Evolutionary conservation across 2,888 invertebrate genomes (phyloP), one percentile per base, ranked within the genome.

Genomic region (Drosophila rubida): DNA sequence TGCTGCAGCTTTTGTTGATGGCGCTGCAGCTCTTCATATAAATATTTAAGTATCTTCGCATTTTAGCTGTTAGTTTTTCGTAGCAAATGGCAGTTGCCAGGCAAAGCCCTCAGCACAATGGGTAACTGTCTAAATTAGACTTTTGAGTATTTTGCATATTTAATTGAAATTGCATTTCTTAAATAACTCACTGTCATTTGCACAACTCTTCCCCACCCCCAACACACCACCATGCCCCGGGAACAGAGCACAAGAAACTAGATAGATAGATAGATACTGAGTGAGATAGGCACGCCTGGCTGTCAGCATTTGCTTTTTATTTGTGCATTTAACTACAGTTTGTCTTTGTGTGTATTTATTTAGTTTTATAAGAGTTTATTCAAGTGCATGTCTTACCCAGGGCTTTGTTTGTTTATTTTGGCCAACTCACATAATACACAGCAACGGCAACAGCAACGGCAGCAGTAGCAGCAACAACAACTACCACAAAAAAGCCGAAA

Each of bases 141-240:
- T 83, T 86, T 86, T 83, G 83, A 84, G 78, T 86, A 84, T 84
- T 84, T 84, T 83, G 86, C 83, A 84, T 84, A 84, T 83, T 80
- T 84, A 84, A 84, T 86, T 84, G 86, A 84, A 79, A 83, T 79
- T 83, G 79, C 83, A 82, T 79, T 87, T 83, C 80, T 87, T 87
- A 85, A 86, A 85, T 85, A 86, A 87, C 70, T 79, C 77, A 80
- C 80, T 82, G 85, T 80, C 85, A 75, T 73, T 77, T 68, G 59
- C 80, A 80, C 68, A 74, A 22, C 54, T 55, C 39, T 42, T 42
- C 54, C 23, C 42, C 27, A 58, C 5, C 16, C 2, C 27, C n/a
- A 4, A 4, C 32, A 4, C 32, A 11, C 2, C 9, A 3, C 27
- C 4, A 30, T 23, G 1, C 7, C 5, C 13, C 14, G 1, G 7